phyloP scores from a whole-genome alignment of 2,888 invertebrate genomes.

The Oasisia sp. region DNA sequence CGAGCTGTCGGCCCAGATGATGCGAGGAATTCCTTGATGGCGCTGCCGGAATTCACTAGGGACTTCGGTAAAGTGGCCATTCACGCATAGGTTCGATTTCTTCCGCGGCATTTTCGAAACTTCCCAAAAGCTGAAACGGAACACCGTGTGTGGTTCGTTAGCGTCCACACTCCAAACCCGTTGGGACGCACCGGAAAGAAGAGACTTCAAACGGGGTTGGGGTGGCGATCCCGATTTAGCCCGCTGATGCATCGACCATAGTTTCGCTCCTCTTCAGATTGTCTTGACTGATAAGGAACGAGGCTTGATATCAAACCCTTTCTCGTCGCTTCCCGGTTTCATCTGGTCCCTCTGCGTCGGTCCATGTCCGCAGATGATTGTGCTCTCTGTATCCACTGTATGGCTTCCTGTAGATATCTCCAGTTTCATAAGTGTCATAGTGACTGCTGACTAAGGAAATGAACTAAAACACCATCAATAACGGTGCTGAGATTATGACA shows the following conservation, averaged over 20 bases:
- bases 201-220: not conserved
- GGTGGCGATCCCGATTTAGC: not conserved
- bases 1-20: not conserved
- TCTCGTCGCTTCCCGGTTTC: not conserved
- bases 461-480: not conserved
- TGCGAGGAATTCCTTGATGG: conserved; percentile 6
- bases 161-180: not conserved
- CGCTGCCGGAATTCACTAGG: not conserved
- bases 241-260: not conserved
- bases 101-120: not conserved
- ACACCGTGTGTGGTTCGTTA: not conserved
- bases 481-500: not conserved
- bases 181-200: not conserved
- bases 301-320: not conserved
- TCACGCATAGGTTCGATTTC: not conserved
- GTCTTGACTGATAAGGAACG: not conserved
- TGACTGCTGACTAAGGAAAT: not conserved
- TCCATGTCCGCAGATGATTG: not conserved
- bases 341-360: not conserved
- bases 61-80: not conserved
- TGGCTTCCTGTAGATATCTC: not conserved
- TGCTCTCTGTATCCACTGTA: not conserved
- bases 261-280: not conserved
- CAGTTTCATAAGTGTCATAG: not conserved
- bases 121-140: not conserved